Evolutionary conservation across 2,888 invertebrate genomes (phyloP).

Genomic region (Ctena decussata): DNA sequence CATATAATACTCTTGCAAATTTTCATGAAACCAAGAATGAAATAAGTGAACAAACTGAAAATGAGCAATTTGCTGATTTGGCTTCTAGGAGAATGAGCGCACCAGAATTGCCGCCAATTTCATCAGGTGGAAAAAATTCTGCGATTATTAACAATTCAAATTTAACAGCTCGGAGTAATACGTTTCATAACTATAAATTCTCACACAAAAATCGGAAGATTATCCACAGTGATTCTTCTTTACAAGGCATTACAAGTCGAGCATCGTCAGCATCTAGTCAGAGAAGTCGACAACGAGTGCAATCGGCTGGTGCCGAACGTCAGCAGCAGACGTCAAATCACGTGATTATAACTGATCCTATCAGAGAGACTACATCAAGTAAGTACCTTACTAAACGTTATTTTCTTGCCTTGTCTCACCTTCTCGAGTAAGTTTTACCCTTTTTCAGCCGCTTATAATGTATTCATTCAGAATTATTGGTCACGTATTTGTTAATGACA

Average conservation of each 20-base stretch:
- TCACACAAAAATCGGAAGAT: constrained; percentile 33
- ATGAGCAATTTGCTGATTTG: background rate
- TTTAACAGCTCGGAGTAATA: constrained; percentile 40
- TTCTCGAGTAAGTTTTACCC: no score
- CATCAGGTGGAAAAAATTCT: constrained; percentile 48
- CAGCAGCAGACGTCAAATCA: constrained; percentile 7
- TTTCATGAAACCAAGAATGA: background rate
- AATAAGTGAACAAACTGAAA: constrained; percentile 29
- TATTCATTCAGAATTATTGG: no score
- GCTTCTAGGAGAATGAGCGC: constrained; percentile 69
- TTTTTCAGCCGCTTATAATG: no score
- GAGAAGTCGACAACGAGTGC: constrained; percentile 48
- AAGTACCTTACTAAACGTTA: background rate
- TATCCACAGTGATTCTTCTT: constrained; percentile 63
- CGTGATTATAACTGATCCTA: constrained; percentile 23
- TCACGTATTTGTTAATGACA: no score
- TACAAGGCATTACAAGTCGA: constrained; percentile 50
- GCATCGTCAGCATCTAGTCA: constrained; percentile 60
- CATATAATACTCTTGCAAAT: background rate
- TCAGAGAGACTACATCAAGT: constrained; percentile 17
- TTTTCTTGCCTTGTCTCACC: no score
- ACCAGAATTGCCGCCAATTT: constrained; percentile 72
- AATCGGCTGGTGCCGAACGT: constrained; percentile 53
- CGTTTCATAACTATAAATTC: constrained; percentile 51
- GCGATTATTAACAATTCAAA: constrained; percentile 46